A percentile compares a stretch with the other conserved stretches of the same genome.
Conservation (phyloP, 2,113 vertebrate species). For the Otis tarda region DNA sequence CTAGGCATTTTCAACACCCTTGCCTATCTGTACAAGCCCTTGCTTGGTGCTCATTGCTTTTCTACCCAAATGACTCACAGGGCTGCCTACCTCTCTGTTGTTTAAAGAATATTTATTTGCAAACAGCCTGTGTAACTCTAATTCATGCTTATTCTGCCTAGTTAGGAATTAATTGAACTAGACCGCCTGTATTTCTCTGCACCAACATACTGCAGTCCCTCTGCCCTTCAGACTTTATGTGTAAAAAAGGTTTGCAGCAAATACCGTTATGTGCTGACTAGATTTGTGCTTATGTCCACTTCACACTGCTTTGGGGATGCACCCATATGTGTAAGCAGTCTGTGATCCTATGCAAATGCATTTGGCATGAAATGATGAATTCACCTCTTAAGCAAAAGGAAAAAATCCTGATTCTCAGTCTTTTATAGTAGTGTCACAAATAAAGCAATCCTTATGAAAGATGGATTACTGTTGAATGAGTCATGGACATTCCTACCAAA, state of each 20-base stretch:
- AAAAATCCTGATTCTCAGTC: background rate
- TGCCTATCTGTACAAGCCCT: background rate
- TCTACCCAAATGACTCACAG: background rate
- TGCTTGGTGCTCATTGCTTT: background rate
- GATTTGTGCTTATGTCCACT: background rate
- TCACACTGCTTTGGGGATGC: background rate
- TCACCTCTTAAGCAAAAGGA: background rate
- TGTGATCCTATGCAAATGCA: background rate
- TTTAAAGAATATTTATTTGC: slow-evolving; percentile 66
- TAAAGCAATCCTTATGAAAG: slow-evolving; percentile 30
- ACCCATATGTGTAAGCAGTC: background rate
- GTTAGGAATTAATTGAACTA: slow-evolving; percentile 18
- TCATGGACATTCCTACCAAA: slow-evolving; percentile 56
- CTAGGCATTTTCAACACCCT: slow-evolving; percentile 58
- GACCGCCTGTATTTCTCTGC: background rate
- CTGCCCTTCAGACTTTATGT: background rate
- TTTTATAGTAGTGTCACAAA: background rate
- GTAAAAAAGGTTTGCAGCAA: slow-evolving; percentile 5
- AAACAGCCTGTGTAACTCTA: slow-evolving; percentile 47
- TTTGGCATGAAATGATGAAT: background rate
- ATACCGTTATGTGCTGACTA: background rate
- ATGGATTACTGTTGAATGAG: slow-evolving; percentile 39
- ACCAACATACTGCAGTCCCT: background rate
- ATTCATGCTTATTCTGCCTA: slow-evolving; percentile 5
- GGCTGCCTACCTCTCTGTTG: slow-evolving; percentile 38